Evolutionary conservation across 2,113 vertebrate genomes (phyloP).

Genomic region (Pseudorasbora parva): DNA sequence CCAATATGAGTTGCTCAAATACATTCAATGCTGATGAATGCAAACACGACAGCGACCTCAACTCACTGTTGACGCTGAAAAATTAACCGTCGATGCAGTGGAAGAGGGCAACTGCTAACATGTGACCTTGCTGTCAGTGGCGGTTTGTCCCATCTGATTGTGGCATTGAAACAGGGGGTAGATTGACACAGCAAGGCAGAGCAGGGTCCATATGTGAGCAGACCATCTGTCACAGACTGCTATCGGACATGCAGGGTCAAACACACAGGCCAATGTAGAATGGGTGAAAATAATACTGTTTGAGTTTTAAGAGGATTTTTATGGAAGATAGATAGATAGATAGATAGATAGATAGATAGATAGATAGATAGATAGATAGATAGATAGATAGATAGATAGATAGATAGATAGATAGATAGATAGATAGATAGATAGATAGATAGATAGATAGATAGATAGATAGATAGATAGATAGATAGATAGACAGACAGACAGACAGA

Average conservation of each 20-base stretch:
- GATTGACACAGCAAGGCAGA: background rate
- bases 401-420: too few relatives aligned
- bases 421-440: too few relatives aligned
- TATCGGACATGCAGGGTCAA: slow-evolving; percentile 10
- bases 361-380: too few relatives aligned
- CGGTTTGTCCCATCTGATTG: slow-evolving; percentile 19
- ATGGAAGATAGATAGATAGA: too few relatives aligned
- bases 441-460: too few relatives aligned
- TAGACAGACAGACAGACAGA: too few relatives aligned
- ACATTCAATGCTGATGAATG: slow-evolving; percentile 12
- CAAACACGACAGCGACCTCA: slow-evolving; percentile 11
- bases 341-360: too few relatives aligned
- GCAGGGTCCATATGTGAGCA: slow-evolving; percentile 23
- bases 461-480: too few relatives aligned
- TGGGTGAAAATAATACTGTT: background rate
- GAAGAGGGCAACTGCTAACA: slow-evolving; percentile 20
- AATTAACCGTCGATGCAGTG: background rate
- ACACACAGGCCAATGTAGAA: background rate
- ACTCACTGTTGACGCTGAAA: slow-evolving; percentile 13
- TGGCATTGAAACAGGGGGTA: background rate
- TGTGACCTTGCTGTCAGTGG: slow-evolving; percentile 23
- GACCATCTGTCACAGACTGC: slow-evolving; percentile 30
- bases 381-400: too few relatives aligned
- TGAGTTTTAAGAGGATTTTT: background rate
- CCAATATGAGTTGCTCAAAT: slow-evolving; percentile 14